Evolutionary conservation across 2,888 invertebrate species (phyloP).

Genomic region (Subacronicta megacephala): DNA sequence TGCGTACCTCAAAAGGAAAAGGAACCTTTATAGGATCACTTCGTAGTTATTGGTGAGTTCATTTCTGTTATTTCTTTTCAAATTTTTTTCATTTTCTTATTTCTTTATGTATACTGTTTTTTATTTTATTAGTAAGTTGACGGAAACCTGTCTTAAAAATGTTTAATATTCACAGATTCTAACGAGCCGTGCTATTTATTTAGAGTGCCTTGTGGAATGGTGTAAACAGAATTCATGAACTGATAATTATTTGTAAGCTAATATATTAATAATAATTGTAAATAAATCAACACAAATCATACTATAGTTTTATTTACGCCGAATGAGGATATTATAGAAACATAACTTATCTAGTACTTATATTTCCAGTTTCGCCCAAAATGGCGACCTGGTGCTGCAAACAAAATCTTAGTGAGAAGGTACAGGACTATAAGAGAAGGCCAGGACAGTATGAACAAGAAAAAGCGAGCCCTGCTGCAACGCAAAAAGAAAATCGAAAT

Average conservation of each 20-base stretch:
- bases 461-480: constrained; percentile 79
- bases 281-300: background rate
- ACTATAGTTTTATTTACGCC: constrained; percentile 7
- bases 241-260: background rate
- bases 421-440: constrained; percentile 79
- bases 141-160: background rate
- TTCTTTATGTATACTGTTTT: too few relatives aligned
- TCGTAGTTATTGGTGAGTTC: too few relatives aligned
- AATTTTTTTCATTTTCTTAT: too few relatives aligned
- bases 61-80: too few relatives aligned
- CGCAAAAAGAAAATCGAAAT: constrained; percentile 81
- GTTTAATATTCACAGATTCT: background rate
- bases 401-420: constrained; percentile 77
- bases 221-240: background rate
- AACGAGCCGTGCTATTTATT: background rate
- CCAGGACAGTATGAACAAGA: constrained; percentile 77
- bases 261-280: background rate
- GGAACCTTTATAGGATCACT: too few relatives aligned
- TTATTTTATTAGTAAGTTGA: too few relatives aligned
- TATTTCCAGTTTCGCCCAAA: constrained; percentile 76
- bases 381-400: constrained; percentile 84
- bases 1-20: too few relatives aligned
- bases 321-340: background rate
- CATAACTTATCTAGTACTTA: background rate
- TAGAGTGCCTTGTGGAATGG: too few relatives aligned